A percentile compares a stretch with the other conserved stretches of the same genome.
These are phyloP conservation scores for Eidolon dupreanum DNA, from an alignment of 2,797 vertebrate genomes.

Conservation along the genomic window DNA sequence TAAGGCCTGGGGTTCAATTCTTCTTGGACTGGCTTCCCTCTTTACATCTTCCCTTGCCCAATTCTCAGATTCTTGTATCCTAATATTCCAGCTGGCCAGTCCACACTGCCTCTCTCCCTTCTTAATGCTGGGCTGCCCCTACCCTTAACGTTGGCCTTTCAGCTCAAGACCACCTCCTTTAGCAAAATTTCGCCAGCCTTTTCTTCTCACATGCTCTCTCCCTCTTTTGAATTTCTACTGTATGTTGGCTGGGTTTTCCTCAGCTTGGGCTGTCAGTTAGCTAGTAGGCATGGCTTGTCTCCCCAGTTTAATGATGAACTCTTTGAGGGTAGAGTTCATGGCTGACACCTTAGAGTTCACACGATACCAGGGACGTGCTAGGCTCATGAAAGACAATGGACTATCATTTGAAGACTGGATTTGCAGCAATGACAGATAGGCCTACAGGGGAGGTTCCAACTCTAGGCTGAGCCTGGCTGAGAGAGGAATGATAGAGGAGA, in stretches of 20 bases:
- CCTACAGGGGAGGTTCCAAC: background rate
- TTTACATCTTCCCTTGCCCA: background rate
- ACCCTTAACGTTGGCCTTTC: background rate
- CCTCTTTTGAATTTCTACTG: background rate
- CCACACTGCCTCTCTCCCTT: background rate
- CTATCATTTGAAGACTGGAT: background rate
- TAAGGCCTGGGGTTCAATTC: background rate
- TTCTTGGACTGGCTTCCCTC: background rate
- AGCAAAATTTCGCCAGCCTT: background rate
- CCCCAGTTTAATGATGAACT: background rate
- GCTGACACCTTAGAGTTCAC: background rate
- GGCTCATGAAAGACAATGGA: background rate
- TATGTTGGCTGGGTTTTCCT: background rate
- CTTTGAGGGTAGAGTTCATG: background rate
- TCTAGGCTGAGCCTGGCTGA: conserved; percentile 17
- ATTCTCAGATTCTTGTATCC: background rate
- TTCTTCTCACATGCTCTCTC: background rate
- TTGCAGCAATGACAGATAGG: background rate
- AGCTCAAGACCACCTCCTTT: background rate
- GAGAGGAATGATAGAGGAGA: background rate
- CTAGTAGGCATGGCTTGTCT: background rate
- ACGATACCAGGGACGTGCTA: background rate
- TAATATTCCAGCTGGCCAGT: background rate
- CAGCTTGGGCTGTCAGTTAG: background rate
- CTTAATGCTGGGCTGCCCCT: background rate